phyloP scores from a whole-genome alignment of 2,113 vertebrate genomes.

The Puffinus mauretanicus region DNA sequence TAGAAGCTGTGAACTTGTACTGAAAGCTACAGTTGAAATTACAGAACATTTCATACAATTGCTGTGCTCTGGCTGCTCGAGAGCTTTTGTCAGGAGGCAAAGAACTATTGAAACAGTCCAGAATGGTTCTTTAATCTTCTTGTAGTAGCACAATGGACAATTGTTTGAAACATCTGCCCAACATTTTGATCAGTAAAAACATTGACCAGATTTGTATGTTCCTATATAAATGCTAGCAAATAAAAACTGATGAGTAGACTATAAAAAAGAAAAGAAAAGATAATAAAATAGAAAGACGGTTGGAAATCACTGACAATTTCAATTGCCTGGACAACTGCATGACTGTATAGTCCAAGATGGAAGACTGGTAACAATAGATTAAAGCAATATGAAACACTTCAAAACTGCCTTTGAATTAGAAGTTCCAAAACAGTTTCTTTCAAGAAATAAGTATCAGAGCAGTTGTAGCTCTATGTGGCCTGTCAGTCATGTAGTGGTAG shows the following conservation, averaged over 20 bases:
- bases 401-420: not conserved
- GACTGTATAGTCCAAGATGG: not conserved
- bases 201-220: not conserved
- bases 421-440: not conserved
- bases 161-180: constrained; percentile 12
- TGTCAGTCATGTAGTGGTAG: not conserved
- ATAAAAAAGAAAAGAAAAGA: not conserved
- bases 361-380: not conserved
- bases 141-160: not conserved
- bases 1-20: not conserved
- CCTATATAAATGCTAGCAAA: not conserved
- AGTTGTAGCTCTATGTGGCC: not conserved
- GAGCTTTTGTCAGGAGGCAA: not conserved
- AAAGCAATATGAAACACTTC: not conserved
- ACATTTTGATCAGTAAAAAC: constrained; percentile 3
- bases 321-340: not conserved
- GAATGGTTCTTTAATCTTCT: not conserved
- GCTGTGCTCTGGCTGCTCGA: not conserved
- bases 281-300: not conserved
- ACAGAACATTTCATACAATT: not conserved
- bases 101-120: not conserved
- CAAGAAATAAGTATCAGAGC: not conserved
- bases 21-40: not conserved
- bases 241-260: not conserved
- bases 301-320: not conserved